These are phyloP conservation scores for Erebia epiphron DNA, from an alignment of 2,888 invertebrate species.

Conservation along the genomic window DNA sequence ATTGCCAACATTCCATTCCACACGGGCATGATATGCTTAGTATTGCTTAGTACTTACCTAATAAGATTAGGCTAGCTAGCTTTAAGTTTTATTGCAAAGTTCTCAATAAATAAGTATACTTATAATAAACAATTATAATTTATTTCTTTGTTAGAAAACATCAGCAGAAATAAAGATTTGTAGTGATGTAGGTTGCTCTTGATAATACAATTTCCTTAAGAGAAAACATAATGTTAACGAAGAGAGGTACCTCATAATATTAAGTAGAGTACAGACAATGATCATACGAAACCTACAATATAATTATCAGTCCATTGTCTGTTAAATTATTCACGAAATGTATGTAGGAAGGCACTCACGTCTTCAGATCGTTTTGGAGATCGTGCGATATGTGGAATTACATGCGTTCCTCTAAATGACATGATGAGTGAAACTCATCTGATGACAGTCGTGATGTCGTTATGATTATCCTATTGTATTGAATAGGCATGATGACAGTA, in stretches of 20 bases:
- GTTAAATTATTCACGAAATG: slow-evolving; percentile 79
- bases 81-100: too few relatives aligned
- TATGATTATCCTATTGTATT: slow-evolving; percentile 27
- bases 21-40: too few relatives aligned
- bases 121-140: too few relatives aligned
- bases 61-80: too few relatives aligned
- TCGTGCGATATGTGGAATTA: slow-evolving; percentile 74
- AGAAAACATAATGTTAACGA: background rate
- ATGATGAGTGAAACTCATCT: slow-evolving; percentile 54
- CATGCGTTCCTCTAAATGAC: slow-evolving; percentile 61
- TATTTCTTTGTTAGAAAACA: too few relatives aligned
- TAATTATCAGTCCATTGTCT: slow-evolving; percentile 74
- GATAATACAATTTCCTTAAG: background rate
- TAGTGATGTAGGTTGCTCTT: background rate
- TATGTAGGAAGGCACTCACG: slow-evolving; percentile 52
- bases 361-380: slow-evolving; percentile 71
- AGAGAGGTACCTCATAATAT: slow-evolving; percentile 1
- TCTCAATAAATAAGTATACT: too few relatives aligned
- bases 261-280: background rate
- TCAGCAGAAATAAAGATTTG: too few relatives aligned
- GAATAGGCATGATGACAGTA: too few relatives aligned
- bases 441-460: slow-evolving; percentile 76
- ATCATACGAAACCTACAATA: slow-evolving; percentile 50
- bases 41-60: too few relatives aligned
- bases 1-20: too few relatives aligned